Evolutionary conservation across 2,797 vertebrate genomes (phyloP), one percentile per base, ranked within the genome.

Genomic region (Remorina albescens): DNA sequence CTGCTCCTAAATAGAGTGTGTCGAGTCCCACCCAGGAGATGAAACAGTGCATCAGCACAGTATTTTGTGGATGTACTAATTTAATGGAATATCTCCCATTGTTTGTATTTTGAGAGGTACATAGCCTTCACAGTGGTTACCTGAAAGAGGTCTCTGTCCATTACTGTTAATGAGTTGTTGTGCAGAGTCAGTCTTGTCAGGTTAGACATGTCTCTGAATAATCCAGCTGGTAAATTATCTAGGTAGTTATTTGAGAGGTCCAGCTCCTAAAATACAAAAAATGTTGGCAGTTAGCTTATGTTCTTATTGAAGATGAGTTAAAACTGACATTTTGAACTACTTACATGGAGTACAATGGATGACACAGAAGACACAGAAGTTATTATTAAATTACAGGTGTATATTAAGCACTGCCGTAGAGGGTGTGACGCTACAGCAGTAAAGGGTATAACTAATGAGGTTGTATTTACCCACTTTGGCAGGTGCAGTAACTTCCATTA

Each of bases 241-340:
- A 99, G 92, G 90, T 98, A 99, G 92, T 99, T 99, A 91, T 99
- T 99, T 61, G 98, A 99, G 75, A 99, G 94, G 80, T 99, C 97
- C 92, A 99, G 88, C 61, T 91, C 90, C 92, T 93, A 26, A 61
- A 83, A 87, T 19, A 41, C 51, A 84, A 5, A 58, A 66, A 0
- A 53, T n/a, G n/a, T n/a, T n/a, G n/a, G n/a, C n/a, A n/a, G 2
- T 54, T 49, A n/a, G 12, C 3, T 46, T 8, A 23, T 8, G 13
- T 4, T 65, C 23, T 26, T 51, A n/a, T 28, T 59, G 3, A 44
- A 64, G 65, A 37, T 15, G 18, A 44, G 16, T 44, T 8, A 19
- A 42, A 41, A 42, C n/a, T n/a, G n/a, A n/a, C n/a, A n/a, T n/a
- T n/a, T n/a, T n/a, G n/a, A n/a, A n/a, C n/a, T n/a, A 15, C 15